Percentiles rank a stretch among this genome's conserved stretches.
Evolutionary conservation across 2,888 invertebrate genomes (phyloP).

Genomic region (Pyralis farinalis): DNA sequence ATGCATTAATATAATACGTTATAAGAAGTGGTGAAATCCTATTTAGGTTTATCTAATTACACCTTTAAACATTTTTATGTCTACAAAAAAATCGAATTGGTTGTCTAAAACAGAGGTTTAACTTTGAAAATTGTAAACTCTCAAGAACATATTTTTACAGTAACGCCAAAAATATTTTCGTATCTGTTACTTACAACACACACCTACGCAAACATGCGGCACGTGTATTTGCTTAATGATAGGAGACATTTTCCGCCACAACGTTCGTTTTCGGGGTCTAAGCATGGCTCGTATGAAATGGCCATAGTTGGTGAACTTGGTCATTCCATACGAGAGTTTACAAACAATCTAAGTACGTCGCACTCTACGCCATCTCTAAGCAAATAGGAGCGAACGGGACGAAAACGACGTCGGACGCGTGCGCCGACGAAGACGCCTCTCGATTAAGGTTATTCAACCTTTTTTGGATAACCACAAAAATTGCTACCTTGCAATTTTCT

Average conservation of each 20-base stretch:
- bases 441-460: slow-evolving; percentile 65
- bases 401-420: slow-evolving; percentile 30
- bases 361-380: slow-evolving; percentile 34
- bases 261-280: background rate
- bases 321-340: slow-evolving; percentile 53
- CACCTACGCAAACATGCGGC: slow-evolving; percentile 36
- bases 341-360: slow-evolving; percentile 60
- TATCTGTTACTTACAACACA: slow-evolving; percentile 7
- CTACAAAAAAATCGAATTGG: no score
- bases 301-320: slow-evolving; percentile 7
- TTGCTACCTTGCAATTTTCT: slow-evolving; percentile 45
- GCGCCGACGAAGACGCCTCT: slow-evolving; percentile 36
- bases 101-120: no score
- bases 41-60: no score
- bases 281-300: background rate
- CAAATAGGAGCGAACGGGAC: slow-evolving; percentile 37
- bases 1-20: no score
- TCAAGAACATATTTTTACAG: background rate
- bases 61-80: no score
- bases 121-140: no score
- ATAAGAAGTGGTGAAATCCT: no score
- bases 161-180: background rate
- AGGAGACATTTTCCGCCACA: no score
- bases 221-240: slow-evolving; percentile 21
- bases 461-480: slow-evolving; percentile 48